These are phyloP conservation scores for Protonemura montana DNA, from an alignment of 2,888 invertebrate genomes.

Conservation along the genomic window DNA sequence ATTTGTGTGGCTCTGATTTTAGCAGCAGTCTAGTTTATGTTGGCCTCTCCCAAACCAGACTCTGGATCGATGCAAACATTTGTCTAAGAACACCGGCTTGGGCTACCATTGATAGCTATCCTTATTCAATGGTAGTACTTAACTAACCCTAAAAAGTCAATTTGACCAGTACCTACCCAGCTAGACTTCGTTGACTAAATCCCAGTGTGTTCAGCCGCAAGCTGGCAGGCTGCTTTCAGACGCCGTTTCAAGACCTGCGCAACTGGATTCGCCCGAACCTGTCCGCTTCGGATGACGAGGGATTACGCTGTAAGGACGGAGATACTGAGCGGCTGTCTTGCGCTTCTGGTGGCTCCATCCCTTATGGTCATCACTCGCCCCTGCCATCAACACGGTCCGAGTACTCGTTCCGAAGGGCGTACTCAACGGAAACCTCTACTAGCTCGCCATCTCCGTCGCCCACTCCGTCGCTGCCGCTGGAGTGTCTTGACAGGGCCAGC, in stretches of 20 bases:
- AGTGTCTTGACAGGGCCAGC: conserved; percentile 31
- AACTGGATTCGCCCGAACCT: conserved; percentile 63
- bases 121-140: too few relatives aligned
- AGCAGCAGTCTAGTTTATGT: too few relatives aligned
- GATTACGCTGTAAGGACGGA: conserved; percentile 43
- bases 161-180: neutral
- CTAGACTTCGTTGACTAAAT: neutral
- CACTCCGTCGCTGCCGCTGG: conserved; percentile 47
- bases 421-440: conserved; percentile 54
- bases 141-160: too few relatives aligned
- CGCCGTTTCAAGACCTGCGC: conserved; percentile 65
- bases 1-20: too few relatives aligned
- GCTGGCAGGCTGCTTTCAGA: conserved; percentile 67
- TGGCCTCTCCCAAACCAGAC: too few relatives aligned
- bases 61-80: too few relatives aligned
- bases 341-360: conserved; percentile 44
- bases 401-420: conserved; percentile 55
- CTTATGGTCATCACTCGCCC: conserved; percentile 49
- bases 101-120: too few relatives aligned
- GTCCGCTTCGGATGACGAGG: conserved; percentile 45
- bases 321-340: conserved; percentile 42
- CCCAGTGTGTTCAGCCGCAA: conserved; percentile 59
- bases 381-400: conserved; percentile 53
- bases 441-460: conserved; percentile 48
- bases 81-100: too few relatives aligned